These are phyloP conservation scores for Pyrocoelia pectoralis DNA, from an alignment of 2,888 invertebrate genomes.

Conservation along the genomic window DNA sequence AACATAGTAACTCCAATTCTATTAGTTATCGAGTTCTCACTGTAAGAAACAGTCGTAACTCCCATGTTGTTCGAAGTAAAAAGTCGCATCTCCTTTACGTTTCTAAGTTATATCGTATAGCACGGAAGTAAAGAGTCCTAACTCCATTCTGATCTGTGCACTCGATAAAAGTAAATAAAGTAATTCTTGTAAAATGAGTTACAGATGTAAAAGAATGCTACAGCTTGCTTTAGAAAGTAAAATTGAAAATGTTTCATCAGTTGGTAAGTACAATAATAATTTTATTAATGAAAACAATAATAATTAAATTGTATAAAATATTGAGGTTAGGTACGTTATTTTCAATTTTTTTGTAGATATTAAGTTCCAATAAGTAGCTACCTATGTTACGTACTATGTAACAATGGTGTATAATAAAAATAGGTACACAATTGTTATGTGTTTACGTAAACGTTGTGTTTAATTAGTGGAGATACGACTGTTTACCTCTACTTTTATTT, in stretches of 20 bases:
- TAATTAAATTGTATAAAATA: neutral
- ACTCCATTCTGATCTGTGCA: neutral
- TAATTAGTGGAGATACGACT: neutral
- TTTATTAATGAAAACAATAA: neutral
- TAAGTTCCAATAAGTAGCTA: neutral
- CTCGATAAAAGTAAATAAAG: no score
- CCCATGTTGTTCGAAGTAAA: neutral
- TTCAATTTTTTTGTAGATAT: conserved; percentile 20
- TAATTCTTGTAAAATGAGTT: neutral
- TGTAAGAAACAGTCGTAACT: neutral
- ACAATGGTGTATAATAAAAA: neutral
- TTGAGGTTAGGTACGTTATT: no score
- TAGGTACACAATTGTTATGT: neutral
- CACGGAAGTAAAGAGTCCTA: neutral
- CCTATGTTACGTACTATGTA: neutral
- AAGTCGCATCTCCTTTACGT: neutral
- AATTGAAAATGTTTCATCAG: neutral
- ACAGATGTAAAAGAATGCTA: neutral
- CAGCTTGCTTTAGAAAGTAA: conserved; percentile 2
- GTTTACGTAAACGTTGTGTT: neutral
- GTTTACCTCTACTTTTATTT: neutral
- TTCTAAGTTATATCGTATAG: neutral
- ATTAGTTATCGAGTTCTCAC: neutral
- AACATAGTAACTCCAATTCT: conserved; percentile 3
- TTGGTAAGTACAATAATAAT: conserved; percentile 6